Evolutionary conservation across 2,797 vertebrate genomes (phyloP).

Genomic region (Lithobates pipiens): DNA sequence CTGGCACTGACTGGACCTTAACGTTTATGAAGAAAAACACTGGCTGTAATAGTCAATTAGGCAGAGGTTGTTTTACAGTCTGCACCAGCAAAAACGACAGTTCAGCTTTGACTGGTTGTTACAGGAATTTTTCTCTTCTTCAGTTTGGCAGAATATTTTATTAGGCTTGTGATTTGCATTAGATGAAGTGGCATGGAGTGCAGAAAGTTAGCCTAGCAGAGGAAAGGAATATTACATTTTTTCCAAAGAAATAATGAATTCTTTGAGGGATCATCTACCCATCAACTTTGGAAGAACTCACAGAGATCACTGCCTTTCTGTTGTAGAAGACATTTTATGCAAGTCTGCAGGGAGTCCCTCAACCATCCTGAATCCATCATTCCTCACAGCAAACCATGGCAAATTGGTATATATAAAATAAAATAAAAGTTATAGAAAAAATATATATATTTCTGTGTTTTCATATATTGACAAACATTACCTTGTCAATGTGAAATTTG

Average conservation of each 20-base stretch:
- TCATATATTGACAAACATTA: background rate
- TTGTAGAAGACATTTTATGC: background rate
- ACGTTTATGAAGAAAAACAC: too few relatives aligned
- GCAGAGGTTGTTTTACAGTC: too few relatives aligned
- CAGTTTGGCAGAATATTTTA: background rate
- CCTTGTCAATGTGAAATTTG: background rate
- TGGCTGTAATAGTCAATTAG: too few relatives aligned
- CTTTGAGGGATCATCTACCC: background rate
- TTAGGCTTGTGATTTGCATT: background rate
- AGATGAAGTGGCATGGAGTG: background rate
- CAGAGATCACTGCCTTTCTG: background rate
- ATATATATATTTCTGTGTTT: background rate
- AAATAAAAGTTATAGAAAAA: background rate
- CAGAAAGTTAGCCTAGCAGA: background rate
- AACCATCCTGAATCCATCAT: background rate
- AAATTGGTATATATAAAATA: background rate
- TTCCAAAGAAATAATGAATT: background rate
- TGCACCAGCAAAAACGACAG: too few relatives aligned
- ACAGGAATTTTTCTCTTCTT: background rate
- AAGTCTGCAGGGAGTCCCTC: background rate
- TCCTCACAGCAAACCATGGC: background rate
- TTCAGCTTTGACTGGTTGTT: background rate
- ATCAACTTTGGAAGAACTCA: slow-evolving; percentile 3
- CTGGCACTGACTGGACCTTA: too few relatives aligned
- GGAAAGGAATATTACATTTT: background rate